A percentile compares a stretch with the other conserved stretches of the same genome.
Evolutionary conservation across 64 coral and sea anemone species (phyloP).

Genomic region (Montipora efflorescens): DNA sequence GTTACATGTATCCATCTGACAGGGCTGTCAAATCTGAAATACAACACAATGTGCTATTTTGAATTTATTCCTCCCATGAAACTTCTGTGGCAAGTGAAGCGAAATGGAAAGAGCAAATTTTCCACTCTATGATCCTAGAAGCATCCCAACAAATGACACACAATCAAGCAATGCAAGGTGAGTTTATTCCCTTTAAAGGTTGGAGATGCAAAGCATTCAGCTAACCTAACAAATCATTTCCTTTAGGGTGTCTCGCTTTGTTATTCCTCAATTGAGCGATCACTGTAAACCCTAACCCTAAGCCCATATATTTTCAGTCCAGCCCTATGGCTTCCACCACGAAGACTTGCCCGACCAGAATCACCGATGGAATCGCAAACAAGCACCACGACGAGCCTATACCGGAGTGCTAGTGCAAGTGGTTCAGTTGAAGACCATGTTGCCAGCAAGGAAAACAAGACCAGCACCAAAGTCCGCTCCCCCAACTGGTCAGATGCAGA

Average conservation of each 20-base stretch:
- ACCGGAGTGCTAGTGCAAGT: too few species aligned
- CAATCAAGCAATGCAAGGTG: constrained; percentile 8
- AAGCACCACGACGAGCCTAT: not conserved
- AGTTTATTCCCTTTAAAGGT: not conserved
- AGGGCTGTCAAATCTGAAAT: constrained; percentile 21
- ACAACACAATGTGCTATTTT: constrained; percentile 2
- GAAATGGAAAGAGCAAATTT: not conserved
- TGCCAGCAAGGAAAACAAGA: not conserved
- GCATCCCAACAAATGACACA: not conserved
- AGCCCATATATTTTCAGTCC: not conserved
- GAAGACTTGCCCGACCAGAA: not conserved
- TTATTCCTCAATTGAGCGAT: not conserved
- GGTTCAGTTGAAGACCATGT: too few species aligned
- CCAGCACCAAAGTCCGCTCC: not conserved
- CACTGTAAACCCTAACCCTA: not conserved
- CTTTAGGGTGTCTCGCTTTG: not conserved
- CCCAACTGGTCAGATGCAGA: not conserved
- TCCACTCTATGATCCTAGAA: not conserved
- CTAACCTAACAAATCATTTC: not conserved
- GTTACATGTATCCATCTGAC: not conserved
- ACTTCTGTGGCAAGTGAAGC: not conserved
- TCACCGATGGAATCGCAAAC: not conserved
- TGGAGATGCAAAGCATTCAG: constrained; percentile 19
- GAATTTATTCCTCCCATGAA: not conserved
- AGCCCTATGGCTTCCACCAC: not conserved